A percentile compares a stretch with the other conserved stretches of the same genome.
Evolutionary conservation across 92 coral and sea anemone species (phyloP).

Genomic region (Phymanthus crucifer): DNA sequence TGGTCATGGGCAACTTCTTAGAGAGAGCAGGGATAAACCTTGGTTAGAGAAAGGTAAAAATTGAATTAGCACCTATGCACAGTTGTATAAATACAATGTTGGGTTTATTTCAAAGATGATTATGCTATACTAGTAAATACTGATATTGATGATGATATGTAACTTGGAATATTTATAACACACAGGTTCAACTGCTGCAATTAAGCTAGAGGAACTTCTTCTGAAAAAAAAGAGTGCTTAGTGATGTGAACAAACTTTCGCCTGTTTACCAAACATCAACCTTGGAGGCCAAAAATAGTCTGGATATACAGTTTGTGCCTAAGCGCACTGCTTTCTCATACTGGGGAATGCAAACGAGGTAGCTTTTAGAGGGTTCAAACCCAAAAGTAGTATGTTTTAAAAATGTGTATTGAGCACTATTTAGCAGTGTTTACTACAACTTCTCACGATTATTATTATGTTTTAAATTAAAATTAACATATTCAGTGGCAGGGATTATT

Average conservation of each 20-base stretch:
- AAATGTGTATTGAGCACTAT: too few relatives aligned
- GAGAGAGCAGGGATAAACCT: constrained; percentile 31
- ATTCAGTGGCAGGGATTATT: constrained; percentile 1
- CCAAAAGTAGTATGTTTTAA: neutral
- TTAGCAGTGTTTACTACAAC: too few relatives aligned
- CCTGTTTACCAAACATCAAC: constrained; percentile 40
- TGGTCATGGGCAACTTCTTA: constrained; percentile 52
- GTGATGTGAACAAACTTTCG: constrained; percentile 38
- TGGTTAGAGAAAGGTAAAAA: constrained; percentile 28
- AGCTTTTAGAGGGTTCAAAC: neutral
- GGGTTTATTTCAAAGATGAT: neutral
- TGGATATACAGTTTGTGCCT: constrained; percentile 35
- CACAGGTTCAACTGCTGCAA: constrained; percentile 7
- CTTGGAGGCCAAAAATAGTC: constrained; percentile 32
- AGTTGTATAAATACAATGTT: neutral
- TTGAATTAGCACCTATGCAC: neutral
- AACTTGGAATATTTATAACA: neutral
- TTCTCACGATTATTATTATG: too few relatives aligned
- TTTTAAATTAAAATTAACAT: neutral
- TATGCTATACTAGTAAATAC: neutral
- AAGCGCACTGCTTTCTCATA: constrained; percentile 41
- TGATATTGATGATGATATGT: neutral
- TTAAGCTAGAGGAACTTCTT: constrained; percentile 12
- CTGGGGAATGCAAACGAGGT: constrained; percentile 50
- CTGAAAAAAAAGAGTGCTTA: constrained; percentile 7